These are phyloP conservation scores for Orius insidiosus DNA, from an alignment of 1,140 invertebrate genomes.

Conservation along the genomic window DNA sequence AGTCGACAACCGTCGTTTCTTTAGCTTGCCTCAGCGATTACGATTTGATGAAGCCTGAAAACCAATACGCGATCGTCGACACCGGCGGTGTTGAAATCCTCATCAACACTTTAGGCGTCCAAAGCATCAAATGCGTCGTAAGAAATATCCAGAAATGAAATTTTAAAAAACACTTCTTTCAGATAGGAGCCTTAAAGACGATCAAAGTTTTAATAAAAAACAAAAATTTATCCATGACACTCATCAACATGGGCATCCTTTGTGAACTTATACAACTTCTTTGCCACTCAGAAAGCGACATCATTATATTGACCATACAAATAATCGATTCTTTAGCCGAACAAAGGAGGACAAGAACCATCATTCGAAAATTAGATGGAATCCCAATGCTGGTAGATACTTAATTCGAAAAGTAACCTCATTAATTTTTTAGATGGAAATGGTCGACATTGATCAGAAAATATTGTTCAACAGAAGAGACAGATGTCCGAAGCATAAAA, in stretches of 20 bases:
- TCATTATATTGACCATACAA: background rate
- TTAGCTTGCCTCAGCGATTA: background rate
- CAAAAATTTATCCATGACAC: too few species aligned
- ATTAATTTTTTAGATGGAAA: too few species aligned
- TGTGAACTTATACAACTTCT: slow-evolving; percentile 1
- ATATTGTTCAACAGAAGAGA: too few species aligned
- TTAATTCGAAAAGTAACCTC: too few species aligned
- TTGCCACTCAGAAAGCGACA: slow-evolving; percentile 3
- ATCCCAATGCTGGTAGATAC: too few species aligned
- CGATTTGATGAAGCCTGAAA: background rate
- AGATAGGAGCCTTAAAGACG: too few species aligned
- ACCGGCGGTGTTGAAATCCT: slow-evolving; percentile 3
- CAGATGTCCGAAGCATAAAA: too few species aligned
- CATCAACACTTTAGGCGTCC: slow-evolving; percentile 1
- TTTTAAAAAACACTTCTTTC: too few species aligned
- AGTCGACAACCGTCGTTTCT: background rate
- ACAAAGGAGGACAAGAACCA: slow-evolving; percentile 1
- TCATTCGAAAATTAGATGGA: background rate
- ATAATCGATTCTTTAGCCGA: slow-evolving; percentile 3
- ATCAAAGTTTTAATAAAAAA: too few species aligned
- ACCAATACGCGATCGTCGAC: slow-evolving; percentile 5
- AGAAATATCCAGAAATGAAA: background rate
- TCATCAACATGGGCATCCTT: background rate
- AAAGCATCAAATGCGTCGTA: slow-evolving; percentile 4
- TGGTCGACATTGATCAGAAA: too few species aligned